phyloP scores from a whole-genome alignment of 2,888 invertebrate species.

The Acanthosepion esculentum region DNA sequence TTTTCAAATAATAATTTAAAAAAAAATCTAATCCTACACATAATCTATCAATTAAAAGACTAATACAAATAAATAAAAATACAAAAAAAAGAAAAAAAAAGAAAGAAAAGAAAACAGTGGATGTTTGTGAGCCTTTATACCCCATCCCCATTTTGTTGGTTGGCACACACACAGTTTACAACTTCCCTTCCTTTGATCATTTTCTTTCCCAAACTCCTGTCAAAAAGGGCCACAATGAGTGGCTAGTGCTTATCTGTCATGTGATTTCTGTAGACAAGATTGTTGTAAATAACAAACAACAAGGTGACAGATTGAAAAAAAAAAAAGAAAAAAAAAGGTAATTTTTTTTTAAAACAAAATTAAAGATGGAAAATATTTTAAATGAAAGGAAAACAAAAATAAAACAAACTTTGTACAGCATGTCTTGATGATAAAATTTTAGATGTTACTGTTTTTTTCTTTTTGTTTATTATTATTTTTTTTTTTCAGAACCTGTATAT shows the following conservation, averaged over 20 bases:
- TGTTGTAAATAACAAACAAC: neutral
- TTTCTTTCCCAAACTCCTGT: neutral
- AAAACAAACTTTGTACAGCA: neutral
- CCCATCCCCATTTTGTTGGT: neutral
- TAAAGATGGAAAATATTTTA: neutral
- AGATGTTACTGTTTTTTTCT: neutral
- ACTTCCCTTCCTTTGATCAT: neutral
- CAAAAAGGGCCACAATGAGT: neutral
- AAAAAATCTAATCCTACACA: neutral
- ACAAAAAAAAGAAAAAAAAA: neutral
- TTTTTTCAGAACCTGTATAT: neutral
- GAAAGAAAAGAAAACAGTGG: neutral
- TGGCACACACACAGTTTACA: neutral
- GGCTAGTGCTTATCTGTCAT: neutral
- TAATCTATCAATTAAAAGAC: neutral
- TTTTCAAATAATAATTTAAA: neutral
- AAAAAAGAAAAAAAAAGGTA: neutral
- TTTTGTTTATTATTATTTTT: neutral
- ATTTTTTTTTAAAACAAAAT: neutral
- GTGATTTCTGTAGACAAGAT: constrained; percentile 14
- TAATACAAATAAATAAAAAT: neutral
- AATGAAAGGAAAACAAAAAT: neutral
- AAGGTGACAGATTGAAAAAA: neutral
- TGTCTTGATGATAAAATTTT: constrained; percentile 6
- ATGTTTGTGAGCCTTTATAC: neutral